Evolutionary conservation across 1,140 invertebrate genomes (phyloP), one percentile per base, ranked within the genome.

Genomic region (Ips typographus): DNA sequence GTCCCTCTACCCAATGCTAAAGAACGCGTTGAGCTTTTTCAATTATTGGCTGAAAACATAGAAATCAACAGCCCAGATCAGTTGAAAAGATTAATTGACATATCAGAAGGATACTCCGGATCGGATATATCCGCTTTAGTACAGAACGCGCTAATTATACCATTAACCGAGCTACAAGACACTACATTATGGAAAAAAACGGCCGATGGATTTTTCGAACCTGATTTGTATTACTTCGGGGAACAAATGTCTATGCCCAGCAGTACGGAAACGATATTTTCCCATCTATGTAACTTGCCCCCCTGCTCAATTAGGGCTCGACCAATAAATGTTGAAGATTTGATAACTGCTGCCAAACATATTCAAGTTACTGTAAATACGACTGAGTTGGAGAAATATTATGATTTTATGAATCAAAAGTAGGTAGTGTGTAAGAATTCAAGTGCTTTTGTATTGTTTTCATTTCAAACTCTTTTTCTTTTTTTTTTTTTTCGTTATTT

Each of bases 51-150:
- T 7, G 67, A 72, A 68, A 70, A 74, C 52, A 73, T 53, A 37
- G 36, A 43, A 7, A 64, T 70, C 22, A 56, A 71, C n/a, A 62
- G 51, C 37, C 44, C 56, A 1, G 40, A 68, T 3, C 44, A 73
- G 5, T 85, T 84, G 83, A 67, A 75, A 8, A n/a, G 62, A 3
- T 74, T 88, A 36, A 70, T 83, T 2, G 71, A 81, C 6, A 75
- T 74, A 41, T 87, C 85, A 22, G 82, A 85, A 37, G 84, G 84
- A 0, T 85, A 82, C 74, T 85, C 85, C 6, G 83, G 84, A n/a
- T 84, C 84, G 62, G 86, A 88, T 77, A 80, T 87, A n/a, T 79
- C 80, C 1, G 80, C 81, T 71, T 61, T 87, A 40, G 79, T 82
- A 1, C 79, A 82, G 38, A 78, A 77, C 55, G 85, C 85, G n/a